phyloP scores from a whole-genome alignment of 2,113 vertebrate genomes.

The Camelus bactrianus region DNA sequence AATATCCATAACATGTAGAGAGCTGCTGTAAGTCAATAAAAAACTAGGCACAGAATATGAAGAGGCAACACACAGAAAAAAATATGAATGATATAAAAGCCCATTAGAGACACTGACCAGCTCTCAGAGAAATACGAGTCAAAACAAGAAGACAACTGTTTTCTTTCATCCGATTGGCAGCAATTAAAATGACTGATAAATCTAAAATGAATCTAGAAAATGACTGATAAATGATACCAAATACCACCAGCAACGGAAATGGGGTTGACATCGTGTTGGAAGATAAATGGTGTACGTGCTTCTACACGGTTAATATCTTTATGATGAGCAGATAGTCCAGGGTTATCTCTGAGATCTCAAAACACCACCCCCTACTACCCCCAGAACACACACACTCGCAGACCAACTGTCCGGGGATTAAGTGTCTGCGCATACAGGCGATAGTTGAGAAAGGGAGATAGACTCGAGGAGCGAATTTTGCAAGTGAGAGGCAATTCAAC shows the following conservation, averaged over 20 bases:
- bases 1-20: neutral
- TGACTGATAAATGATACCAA: neutral
- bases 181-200: neutral
- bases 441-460: neutral
- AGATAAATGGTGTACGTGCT: neutral
- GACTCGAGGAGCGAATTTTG: neutral
- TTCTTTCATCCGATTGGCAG: neutral
- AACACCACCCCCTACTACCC: neutral
- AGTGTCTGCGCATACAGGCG: neutral
- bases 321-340: neutral
- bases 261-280: neutral
- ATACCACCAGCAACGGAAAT: neutral
- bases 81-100: neutral
- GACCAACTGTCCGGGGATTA: neutral
- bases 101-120: neutral
- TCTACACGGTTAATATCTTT: neutral
- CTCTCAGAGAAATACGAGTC: neutral
- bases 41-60: neutral
- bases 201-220: constrained; percentile 5
- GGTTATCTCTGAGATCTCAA: neutral
- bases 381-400: neutral
- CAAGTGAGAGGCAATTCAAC: neutral
- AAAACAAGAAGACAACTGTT: neutral
- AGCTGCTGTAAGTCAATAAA: neutral
- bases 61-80: neutral